Conservation (phyloP, 2,113 vertebrate genomes). For the Bubo bubo region DNA sequence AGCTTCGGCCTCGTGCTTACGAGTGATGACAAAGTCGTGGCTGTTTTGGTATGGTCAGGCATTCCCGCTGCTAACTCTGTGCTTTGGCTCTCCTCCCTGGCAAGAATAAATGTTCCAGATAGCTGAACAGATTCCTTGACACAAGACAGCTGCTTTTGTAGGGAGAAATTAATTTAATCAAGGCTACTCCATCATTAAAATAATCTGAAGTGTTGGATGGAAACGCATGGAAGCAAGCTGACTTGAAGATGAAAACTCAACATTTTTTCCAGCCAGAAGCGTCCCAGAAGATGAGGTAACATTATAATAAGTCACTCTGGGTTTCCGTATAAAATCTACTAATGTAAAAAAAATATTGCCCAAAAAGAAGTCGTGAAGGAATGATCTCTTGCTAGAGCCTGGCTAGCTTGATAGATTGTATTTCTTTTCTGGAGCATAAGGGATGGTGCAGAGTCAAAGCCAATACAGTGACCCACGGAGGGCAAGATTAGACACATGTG, state of each 20-base stretch:
- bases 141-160: constrained; percentile 35
- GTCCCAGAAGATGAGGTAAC: not conserved
- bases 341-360: not conserved
- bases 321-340: not conserved
- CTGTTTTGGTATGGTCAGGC: not conserved
- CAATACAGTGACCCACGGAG: not conserved
- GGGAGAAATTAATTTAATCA: constrained; percentile 48
- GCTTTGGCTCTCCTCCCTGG: constrained; percentile 14
- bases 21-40: not conserved
- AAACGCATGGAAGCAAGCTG: not conserved
- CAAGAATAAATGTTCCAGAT: not conserved
- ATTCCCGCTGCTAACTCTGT: not conserved
- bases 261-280: not conserved
- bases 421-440: not conserved
- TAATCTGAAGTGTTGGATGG: constrained; percentile 26
- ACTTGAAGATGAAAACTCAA: not conserved
- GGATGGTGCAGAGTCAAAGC: not conserved
- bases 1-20: not conserved
- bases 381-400: not conserved
- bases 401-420: not conserved
- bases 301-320: not conserved
- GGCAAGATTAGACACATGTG: accelerated
- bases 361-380: not conserved
- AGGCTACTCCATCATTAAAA: constrained; percentile 42
- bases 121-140: constrained; percentile 48